A percentile compares a stretch with the other conserved stretches of the same genome.
phyloP scores from a whole-genome alignment of 2,888 invertebrate genomes.

The Alitta virens region DNA sequence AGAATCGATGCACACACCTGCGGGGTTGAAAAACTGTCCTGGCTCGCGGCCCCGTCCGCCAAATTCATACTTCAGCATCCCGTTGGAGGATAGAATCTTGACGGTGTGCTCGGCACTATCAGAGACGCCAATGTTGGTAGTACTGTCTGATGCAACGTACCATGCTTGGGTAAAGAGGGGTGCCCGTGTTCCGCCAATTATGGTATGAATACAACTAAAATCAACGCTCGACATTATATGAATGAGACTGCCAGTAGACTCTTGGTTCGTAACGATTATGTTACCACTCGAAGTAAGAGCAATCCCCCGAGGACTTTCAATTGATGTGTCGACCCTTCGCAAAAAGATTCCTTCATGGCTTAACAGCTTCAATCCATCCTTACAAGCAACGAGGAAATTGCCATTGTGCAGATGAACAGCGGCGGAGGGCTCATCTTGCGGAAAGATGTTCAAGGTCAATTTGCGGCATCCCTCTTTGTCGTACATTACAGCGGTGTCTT shows the following conservation, averaged over 20 bases:
- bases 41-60: conserved; percentile 2
- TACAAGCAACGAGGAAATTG: background rate
- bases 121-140: background rate
- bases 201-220: background rate
- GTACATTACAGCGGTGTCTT: conserved; percentile 2
- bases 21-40: conserved; percentile 10
- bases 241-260: background rate
- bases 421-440: background rate
- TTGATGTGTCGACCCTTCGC: background rate
- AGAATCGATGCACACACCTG: conserved; percentile 13
- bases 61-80: conserved; percentile 1
- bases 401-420: background rate
- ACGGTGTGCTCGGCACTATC: conserved; percentile 10
- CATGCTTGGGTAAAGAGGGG: conserved; percentile 9
- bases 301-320: conserved; percentile 4
- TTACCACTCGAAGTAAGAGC: background rate
- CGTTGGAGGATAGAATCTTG: conserved; percentile 3
- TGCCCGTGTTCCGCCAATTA: conserved; percentile 8
- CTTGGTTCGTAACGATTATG: conserved; percentile 8
- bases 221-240: background rate
- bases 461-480: background rate
- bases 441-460: background rate
- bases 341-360: background rate
- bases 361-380: conserved; percentile 5
- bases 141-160: conserved; percentile 1